Conservation (phyloP, 2,797 vertebrate genomes). For the Phyllotis vaccarum region DNA sequence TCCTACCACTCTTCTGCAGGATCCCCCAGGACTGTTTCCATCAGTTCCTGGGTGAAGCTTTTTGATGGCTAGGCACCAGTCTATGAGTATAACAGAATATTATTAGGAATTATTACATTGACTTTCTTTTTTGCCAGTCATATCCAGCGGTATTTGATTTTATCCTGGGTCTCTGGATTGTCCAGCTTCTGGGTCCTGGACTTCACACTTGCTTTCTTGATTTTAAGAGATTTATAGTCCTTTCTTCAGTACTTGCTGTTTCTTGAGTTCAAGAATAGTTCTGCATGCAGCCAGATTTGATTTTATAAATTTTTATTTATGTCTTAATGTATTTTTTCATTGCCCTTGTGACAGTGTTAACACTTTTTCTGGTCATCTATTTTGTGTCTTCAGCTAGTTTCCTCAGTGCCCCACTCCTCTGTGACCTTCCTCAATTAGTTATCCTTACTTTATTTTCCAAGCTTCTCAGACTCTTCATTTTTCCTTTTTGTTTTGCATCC, state of each 20-base stretch:
- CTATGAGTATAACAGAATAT: neutral
- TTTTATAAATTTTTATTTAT: conserved; percentile 38
- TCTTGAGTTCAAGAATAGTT: conserved; percentile 5
- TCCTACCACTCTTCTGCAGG: neutral
- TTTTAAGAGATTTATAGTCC: neutral
- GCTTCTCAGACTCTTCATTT: conserved; percentile 18
- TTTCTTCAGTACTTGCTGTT: conserved; percentile 21
- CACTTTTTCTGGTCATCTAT: neutral
- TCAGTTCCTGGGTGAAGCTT: neutral
- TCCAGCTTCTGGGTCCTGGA: no score
- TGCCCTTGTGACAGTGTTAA: neutral
- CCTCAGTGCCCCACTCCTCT: neutral
- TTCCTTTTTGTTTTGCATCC: neutral
- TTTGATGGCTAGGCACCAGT: neutral
- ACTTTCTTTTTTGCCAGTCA: no score
- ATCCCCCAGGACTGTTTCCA: neutral
- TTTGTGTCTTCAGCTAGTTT: neutral
- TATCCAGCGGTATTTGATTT: no score
- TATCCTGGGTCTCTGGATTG: no score
- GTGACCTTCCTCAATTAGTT: conserved; percentile 39
- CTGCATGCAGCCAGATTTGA: neutral
- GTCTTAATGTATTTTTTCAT: conserved; percentile 20
- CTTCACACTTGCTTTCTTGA: neutral
- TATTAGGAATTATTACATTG: neutral
- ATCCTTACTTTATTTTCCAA: neutral